A percentile compares a stretch with the other conserved stretches of the same genome.
These are phyloP conservation scores for Enteromius radiatus DNA, from an alignment of 2,797 vertebrate genomes.

Conservation along the genomic window DNA sequence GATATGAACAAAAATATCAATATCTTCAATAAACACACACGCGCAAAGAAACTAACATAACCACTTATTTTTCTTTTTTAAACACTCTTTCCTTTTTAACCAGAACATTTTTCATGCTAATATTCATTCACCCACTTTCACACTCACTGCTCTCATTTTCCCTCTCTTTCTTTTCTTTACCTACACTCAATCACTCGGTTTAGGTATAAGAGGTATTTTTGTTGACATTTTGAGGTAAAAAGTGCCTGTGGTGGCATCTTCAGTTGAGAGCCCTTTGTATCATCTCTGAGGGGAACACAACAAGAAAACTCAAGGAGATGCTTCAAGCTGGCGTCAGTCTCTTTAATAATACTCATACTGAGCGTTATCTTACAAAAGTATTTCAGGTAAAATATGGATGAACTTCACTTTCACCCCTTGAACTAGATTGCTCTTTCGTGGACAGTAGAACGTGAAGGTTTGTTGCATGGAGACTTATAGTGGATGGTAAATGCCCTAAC, in stretches of 20 bases:
- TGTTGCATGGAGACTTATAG: neutral
- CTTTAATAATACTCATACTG: neutral
- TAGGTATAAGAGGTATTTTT: constrained; percentile 12
- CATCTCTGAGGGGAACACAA: constrained; percentile 15
- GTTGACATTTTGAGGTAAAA: constrained; percentile 19
- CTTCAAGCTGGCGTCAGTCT: neutral
- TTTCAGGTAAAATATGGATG: neutral
- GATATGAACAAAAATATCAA: constrained; percentile 9
- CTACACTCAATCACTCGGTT: neutral
- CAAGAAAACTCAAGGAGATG: constrained; percentile 1
- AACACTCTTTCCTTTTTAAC: neutral
- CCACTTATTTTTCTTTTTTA: neutral
- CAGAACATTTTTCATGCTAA: neutral
- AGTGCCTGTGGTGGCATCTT: neutral
- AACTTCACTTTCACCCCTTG: neutral
- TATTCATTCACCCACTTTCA: neutral
- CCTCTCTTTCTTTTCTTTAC: neutral
- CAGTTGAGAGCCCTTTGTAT: constrained; percentile 11
- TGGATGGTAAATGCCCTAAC: neutral
- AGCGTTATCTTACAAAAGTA: constrained; percentile 9
- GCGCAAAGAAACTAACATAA: neutral
- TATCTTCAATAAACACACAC: neutral
- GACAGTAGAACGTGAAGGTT: neutral
- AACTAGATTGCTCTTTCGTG: constrained; percentile 6
- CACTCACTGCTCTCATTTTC: neutral